Conservation (phyloP, 2,888 invertebrate genomes). For the Polylopha cassiicola region DNA sequence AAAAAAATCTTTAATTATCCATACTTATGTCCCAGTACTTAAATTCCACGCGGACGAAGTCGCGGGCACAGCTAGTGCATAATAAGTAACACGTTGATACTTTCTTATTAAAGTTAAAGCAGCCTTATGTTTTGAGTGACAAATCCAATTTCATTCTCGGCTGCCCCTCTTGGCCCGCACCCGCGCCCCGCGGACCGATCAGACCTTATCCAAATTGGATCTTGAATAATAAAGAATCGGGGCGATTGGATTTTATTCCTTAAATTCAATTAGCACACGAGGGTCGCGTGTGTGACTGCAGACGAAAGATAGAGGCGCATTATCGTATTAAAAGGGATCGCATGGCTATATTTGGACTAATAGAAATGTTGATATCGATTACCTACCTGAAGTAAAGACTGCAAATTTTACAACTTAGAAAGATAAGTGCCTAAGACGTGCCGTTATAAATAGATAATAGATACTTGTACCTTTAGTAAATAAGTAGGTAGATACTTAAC, state of each 20-base stretch:
- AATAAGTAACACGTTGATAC: conserved; percentile 24
- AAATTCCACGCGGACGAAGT: too few species aligned
- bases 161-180: conserved; percentile 59
- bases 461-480: too few species aligned
- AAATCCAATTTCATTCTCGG: conserved; percentile 76
- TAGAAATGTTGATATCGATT: too few species aligned
- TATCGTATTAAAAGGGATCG: conserved; percentile 72
- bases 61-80: too few species aligned
- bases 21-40: too few species aligned
- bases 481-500: too few species aligned
- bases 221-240: conserved; percentile 79
- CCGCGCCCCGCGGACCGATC: conserved; percentile 67
- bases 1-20: too few species aligned
- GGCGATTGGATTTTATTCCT: conserved; percentile 79
- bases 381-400: too few species aligned
- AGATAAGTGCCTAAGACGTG: too few species aligned
- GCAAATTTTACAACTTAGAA: too few species aligned
- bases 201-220: conserved; percentile 79
- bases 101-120: conserved; percentile 52
- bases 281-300: conserved; percentile 75
- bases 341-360: conserved; percentile 49
- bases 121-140: conserved; percentile 78
- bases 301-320: conserved; percentile 73
- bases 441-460: too few species aligned
- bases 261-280: conserved; percentile 78